Evolutionary conservation across 2,797 vertebrate species (phyloP), one percentile per base, ranked within the genome.

Genomic region (Cyclura pinguis): DNA sequence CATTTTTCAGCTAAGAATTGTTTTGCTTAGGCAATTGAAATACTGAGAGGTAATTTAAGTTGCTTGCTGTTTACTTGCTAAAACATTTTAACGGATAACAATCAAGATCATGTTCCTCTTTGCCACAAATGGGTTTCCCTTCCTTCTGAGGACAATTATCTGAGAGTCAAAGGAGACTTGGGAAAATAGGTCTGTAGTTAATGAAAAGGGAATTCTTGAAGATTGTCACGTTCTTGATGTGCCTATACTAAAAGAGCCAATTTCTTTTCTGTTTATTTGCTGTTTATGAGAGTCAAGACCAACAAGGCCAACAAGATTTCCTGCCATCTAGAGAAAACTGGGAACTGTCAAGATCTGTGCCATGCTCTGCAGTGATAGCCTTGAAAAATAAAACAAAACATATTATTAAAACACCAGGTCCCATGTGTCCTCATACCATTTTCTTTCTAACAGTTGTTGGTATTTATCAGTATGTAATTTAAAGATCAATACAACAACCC

Each of bases 1-100:
- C 92, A 55, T 90, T 76, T 93, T 95, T 81, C 85, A 91, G 29
- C 0, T 38, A 90, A 10, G 12, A 81, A 80, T 24, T 93, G n/a
- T 62, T 94, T 64, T 84, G 80, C 67, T 29, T 92, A 91, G 67
- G 84, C 80, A 93, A 93, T 90, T 78, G 55, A 89, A 81, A 90
- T 35, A 74, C n/a, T 72, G 38, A 77, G 47, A 85, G 13, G 18
- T 85, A 80, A 89, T 4, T 32, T n/a, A 85, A 59, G 32, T 88
- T 13, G 18, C 94, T 92, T 83, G 84, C 16, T 86, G 18, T 85
- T 92, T 93, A 92, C 24, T 88, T 93, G 9, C 14, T 27, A 35
- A 6, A 91, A 18, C 27, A 88, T 88, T 95, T 95, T 89, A 91
- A 52, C n/a, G 82, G 9, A 8, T 16, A 92, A 82, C 50, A 91